These are phyloP conservation scores for Drosophila villosipedis DNA, from an alignment of 2,888 invertebrate species.

Conservation along the genomic window DNA sequence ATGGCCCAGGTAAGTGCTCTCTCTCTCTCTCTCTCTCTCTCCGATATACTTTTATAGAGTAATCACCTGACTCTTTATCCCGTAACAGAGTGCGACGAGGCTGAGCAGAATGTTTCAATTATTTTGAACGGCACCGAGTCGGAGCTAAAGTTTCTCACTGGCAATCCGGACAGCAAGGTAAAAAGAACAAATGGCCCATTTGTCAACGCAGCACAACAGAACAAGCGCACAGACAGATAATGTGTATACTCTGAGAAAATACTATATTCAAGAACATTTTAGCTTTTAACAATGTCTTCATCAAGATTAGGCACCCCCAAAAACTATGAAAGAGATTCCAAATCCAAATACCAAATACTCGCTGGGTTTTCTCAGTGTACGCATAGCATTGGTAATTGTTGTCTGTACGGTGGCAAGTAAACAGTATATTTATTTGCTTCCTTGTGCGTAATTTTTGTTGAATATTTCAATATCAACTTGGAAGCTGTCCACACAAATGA, in stretches of 20 bases:
- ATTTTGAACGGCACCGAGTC: slow-evolving; percentile 97
- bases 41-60: background rate
- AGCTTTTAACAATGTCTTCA: background rate
- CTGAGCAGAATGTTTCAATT: slow-evolving; percentile 95
- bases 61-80: slow-evolving; percentile 1
- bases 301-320: too few species aligned
- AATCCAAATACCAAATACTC: background rate
- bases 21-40: background rate
- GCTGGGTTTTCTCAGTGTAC: background rate
- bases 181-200: slow-evolving; percentile 45
- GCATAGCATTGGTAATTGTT: slow-evolving; percentile 5
- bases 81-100: slow-evolving; percentile 87
- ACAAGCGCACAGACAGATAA: background rate
- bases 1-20: slow-evolving; percentile 89
- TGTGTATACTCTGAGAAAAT: slow-evolving; percentile 1
- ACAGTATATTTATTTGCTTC: slow-evolving; percentile 1
- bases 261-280: background rate
- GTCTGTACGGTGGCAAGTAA: slow-evolving; percentile 1
- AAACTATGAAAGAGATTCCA: background rate
- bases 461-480: slow-evolving; percentile 61
- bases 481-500: slow-evolving; percentile 24
- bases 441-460: slow-evolving; percentile 60
- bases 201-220: slow-evolving; percentile 20
- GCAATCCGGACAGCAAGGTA: slow-evolving; percentile 84
- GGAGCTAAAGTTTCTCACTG: slow-evolving; percentile 93